Evolutionary conservation across 2,797 vertebrate species (phyloP).

Genomic region (Hoplostethus mediterraneus): DNA sequence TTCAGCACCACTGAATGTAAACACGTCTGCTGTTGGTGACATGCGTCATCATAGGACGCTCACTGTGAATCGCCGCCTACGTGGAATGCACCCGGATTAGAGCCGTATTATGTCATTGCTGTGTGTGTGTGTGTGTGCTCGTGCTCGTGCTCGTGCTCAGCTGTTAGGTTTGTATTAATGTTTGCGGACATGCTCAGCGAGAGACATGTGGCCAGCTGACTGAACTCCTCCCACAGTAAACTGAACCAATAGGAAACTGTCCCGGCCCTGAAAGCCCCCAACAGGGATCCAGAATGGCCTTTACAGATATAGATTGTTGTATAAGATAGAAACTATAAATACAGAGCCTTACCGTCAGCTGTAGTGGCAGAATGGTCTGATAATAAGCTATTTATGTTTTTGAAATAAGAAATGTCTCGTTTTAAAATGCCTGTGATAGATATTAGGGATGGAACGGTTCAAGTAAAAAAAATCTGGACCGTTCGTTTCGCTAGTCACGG

Average conservation of each 20-base stretch:
- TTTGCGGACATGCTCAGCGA: constrained; percentile 2
- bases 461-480: too few species aligned
- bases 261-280: constrained; percentile 53
- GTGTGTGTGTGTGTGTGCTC: constrained; percentile 3
- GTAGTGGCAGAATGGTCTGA: neutral
- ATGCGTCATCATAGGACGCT: too few species aligned
- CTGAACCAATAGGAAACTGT: constrained; percentile 39
- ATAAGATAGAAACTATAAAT: constrained; percentile 67
- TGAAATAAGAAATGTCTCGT: too few species aligned
- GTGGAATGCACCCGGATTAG: neutral
- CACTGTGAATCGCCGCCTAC: constrained; percentile 1
- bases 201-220: constrained; percentile 57
- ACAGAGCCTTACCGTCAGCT: constrained; percentile 20
- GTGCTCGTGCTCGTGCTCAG: neutral
- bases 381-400: neutral
- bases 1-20: too few species aligned
- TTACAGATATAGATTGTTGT: constrained; percentile 63
- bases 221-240: neutral
- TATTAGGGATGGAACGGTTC: too few species aligned
- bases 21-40: too few species aligned
- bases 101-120: constrained; percentile 16
- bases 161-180: constrained; percentile 24
- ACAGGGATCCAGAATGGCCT: constrained; percentile 20
- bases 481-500: too few species aligned
- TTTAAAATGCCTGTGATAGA: too few species aligned